These are phyloP conservation scores for Polymixis flavicincta DNA, from an alignment of 2,888 invertebrate species.

Conservation along the genomic window DNA sequence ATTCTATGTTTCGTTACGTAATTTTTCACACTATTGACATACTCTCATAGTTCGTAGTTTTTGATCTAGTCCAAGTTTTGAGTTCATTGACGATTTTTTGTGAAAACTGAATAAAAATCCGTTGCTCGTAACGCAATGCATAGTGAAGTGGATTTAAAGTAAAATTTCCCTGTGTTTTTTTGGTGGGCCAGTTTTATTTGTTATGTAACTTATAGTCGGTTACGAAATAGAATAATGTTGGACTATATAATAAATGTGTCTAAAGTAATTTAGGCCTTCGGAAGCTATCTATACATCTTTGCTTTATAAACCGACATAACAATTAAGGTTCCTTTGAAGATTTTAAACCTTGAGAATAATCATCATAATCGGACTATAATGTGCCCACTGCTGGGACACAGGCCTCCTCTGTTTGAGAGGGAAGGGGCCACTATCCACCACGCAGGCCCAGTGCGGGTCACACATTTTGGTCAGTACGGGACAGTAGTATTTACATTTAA, in stretches of 20 bases:
- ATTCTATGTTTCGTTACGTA: constrained; percentile 46
- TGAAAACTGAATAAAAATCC: too few relatives aligned
- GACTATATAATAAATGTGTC: constrained; percentile 14
- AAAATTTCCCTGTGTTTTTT: background rate
- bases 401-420: too few relatives aligned
- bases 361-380: too few relatives aligned
- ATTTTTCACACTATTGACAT: constrained; percentile 15
- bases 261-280: constrained; percentile 1
- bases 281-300: background rate
- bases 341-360: background rate
- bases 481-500: background rate
- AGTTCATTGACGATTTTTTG: constrained; percentile 30
- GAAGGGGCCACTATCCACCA: too few relatives aligned
- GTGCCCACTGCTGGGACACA: too few relatives aligned
- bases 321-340: background rate
- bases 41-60: background rate
- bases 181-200: constrained; percentile 2
- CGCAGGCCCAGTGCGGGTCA: too few relatives aligned
- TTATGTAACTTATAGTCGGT: constrained; percentile 38
- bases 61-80: background rate
- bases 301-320: background rate
- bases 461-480: too few relatives aligned
- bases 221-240: constrained; percentile 13
- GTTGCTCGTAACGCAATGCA: constrained; percentile 15
- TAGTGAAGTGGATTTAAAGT: background rate